Conservation (phyloP, 2,113 vertebrate species). For the Aplodontia rufa region DNA sequence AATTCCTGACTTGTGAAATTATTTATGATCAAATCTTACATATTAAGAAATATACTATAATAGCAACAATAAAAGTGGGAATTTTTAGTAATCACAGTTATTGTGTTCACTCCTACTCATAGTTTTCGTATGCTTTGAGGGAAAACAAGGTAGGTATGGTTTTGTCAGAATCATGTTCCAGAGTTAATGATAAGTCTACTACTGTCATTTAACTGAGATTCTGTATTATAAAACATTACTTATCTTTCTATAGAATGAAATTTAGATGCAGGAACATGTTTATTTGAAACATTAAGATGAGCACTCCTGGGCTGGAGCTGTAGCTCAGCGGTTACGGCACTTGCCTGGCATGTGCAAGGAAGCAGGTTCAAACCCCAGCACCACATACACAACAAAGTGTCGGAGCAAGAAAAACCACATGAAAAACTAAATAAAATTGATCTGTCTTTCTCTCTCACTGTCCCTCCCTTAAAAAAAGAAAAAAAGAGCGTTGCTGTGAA, state of each 20-base stretch:
- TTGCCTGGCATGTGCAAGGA: too few relatives aligned
- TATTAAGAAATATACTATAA: neutral
- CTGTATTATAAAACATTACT: constrained; percentile 29
- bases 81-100: neutral
- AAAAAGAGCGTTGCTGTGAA: too few relatives aligned
- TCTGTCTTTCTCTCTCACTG: too few relatives aligned
- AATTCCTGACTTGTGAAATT: constrained; percentile 21
- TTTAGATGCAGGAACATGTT: neutral
- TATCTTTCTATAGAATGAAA: neutral
- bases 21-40: neutral
- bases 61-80: neutral
- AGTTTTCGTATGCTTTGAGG: neutral
- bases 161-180: constrained; percentile 13
- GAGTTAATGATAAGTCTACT: neutral
- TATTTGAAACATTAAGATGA: neutral
- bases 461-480: too few relatives aligned
- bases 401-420: too few relatives aligned
- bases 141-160: neutral
- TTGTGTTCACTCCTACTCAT: neutral
- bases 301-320: too few relatives aligned
- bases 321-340: too few relatives aligned
- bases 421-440: too few relatives aligned
- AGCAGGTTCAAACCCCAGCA: too few relatives aligned
- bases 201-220: neutral
- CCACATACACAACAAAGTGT: too few relatives aligned